Conservation (phyloP, 2,888 invertebrate genomes). For the Hirtodrosophila trivittata region DNA sequence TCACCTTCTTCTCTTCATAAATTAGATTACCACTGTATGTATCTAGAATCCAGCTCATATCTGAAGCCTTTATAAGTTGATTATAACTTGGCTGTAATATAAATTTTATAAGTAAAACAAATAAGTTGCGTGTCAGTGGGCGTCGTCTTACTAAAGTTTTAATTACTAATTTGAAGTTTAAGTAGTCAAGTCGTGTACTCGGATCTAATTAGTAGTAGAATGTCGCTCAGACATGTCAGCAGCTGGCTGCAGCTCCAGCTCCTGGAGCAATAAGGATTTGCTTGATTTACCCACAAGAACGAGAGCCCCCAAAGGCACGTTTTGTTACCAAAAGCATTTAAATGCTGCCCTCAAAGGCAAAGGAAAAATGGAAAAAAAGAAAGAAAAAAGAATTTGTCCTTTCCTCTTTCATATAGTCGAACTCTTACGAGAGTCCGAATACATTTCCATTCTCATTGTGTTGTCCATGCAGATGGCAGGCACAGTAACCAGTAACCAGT, state of each 20-base stretch:
- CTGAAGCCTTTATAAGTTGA: too few species aligned
- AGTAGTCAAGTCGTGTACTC: conserved; percentile 80
- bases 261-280: conserved; percentile 38
- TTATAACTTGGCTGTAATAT: too few species aligned
- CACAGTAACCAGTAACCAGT: conserved; percentile 23
- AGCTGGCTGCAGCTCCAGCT: conserved; percentile 8
- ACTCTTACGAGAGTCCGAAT: background rate
- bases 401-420: background rate
- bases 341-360: conserved; percentile 67
- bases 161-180: conserved; percentile 81
- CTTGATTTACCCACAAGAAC: conserved; percentile 39
- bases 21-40: too few species aligned
- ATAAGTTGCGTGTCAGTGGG: too few species aligned
- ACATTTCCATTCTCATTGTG: conserved; percentile 43
- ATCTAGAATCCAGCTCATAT: too few species aligned
- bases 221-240: conserved; percentile 44
- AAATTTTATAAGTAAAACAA: too few species aligned
- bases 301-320: conserved; percentile 32
- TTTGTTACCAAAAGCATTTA: conserved; percentile 72
- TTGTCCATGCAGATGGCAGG: conserved; percentile 44
- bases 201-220: conserved; percentile 78
- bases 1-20: too few species aligned
- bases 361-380: too few species aligned
- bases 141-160: conserved; percentile 80
- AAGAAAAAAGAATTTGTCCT: too few species aligned